These are phyloP conservation scores for Sebastes vulpes DNA, from an alignment of 2,797 vertebrate genomes.

Conservation along the genomic window DNA sequence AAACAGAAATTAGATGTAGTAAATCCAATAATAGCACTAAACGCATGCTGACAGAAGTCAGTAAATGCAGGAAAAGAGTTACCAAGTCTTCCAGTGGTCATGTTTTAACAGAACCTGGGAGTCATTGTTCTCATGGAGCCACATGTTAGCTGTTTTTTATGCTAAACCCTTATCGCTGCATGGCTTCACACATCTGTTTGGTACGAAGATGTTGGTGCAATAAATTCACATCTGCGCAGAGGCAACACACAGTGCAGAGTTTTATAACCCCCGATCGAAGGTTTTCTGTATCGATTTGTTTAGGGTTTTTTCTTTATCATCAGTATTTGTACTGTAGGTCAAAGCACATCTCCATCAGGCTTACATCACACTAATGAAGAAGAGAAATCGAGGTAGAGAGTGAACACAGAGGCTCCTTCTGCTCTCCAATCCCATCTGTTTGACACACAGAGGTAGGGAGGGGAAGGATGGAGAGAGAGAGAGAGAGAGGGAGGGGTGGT, in stretches of 20 bases:
- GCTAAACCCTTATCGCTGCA: conserved; percentile 13
- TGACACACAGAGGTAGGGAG: conserved; percentile 76
- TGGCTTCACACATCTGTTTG: conserved; percentile 47
- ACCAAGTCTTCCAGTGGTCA: not conserved
- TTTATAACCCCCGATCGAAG: conserved; percentile 17
- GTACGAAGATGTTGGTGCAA: conserved; percentile 14
- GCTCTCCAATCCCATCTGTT: conserved; percentile 85
- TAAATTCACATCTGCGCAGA: conserved; percentile 39
- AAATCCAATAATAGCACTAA: conserved; percentile 4
- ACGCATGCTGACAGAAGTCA: not conserved
- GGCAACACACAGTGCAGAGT: not conserved
- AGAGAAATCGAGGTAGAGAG: conserved; percentile 67
- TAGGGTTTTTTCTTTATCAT: conserved; percentile 9
- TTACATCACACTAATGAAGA: conserved; percentile 67
- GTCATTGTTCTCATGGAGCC: conserved; percentile 38
- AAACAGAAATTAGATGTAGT: not conserved
- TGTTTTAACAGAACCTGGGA: not conserved
- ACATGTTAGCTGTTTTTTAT: conserved; percentile 29
- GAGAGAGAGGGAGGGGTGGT: conserved; percentile 53
- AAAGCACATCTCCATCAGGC: conserved; percentile 42
- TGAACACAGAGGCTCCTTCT: conserved; percentile 74
- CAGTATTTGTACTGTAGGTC: conserved; percentile 28
- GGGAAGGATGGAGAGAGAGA: conserved; percentile 38
- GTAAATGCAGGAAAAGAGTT: not conserved
- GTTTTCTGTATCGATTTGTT: conserved; percentile 40